Evolutionary conservation across 2,797 vertebrate species (phyloP), one percentile per base, ranked within the genome.

Genomic region (Moxostoma hubbsi): DNA sequence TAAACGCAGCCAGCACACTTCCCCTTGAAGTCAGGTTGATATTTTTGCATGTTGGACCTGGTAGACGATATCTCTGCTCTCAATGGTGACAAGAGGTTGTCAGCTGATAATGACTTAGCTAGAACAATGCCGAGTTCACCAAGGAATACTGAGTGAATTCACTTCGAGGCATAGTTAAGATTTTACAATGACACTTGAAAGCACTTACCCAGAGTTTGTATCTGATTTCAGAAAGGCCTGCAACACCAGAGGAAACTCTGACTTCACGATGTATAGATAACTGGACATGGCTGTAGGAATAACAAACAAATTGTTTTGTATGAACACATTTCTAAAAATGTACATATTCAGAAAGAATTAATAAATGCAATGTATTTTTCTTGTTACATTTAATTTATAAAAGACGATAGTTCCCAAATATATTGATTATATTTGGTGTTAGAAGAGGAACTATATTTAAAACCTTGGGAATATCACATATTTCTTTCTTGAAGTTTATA

Each of bases 261-360:
- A 99, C 87, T 99, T 99, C 57, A 99, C 95, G 5, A 99, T 99
- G 90, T 97, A 99, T 85, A 98, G 91, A 92, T 99, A 99, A 91
- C 98, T 99, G 91, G 98, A 99, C 97, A 98, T 97, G 51, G 96
- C 96, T 98, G 90, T 2, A 65, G 87, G 67, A 82, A 58, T 84
- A 59, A 83, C 67, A 76, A 76, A 83, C 16, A 68, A 0, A 54
- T 24, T 24, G 18, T 24, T 24, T 24, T 24, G 18, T 24, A 24
- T 24, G 18, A 24, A 24, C 45, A 59, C 9, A 45, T 47, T 11
- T 13, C 8, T 45, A 55, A 0, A 57, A 15, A 65, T 7, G 10
- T 4, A 36, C 36, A 36, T 36, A 36, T 36, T 36, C 36, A 36
- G 36, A 36, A 36, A 36, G 36, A 36, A 36, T 36, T 36, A 3